Conservation (phyloP, 1,140 invertebrate genomes). For the Bilobella aurantiaca region DNA sequence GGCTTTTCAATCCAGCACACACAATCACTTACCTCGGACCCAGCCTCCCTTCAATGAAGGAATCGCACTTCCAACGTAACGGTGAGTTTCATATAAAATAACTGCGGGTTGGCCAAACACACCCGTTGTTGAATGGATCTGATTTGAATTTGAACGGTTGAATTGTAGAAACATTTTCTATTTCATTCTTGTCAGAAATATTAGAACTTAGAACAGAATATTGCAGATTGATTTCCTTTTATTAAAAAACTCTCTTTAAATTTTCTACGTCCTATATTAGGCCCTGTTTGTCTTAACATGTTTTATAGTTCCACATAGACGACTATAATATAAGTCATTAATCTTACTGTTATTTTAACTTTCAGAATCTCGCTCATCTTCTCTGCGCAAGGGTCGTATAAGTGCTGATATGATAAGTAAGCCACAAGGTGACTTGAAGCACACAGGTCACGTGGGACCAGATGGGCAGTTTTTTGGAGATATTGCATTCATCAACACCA, state of each 20-base stretch:
- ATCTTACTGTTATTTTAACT: conserved; percentile 11
- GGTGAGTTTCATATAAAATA: conserved; percentile 43
- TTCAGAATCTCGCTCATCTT: conserved; percentile 26
- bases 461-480: conserved; percentile 96
- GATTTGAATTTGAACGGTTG: too few species aligned
- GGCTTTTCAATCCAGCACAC: conserved; percentile 78
- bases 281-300: too few species aligned
- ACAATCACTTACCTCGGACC: conserved; percentile 74
- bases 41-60: conserved; percentile 54
- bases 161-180: too few species aligned
- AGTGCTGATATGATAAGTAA: conserved; percentile 45
- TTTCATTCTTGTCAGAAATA: too few species aligned
- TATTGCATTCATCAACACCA: conserved; percentile 67
- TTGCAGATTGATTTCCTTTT: too few species aligned
- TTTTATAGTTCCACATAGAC: too few species aligned
- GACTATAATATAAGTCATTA: too few species aligned
- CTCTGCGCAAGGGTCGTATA: conserved; percentile 46
- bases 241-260: too few species aligned
- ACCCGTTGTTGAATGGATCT: too few species aligned
- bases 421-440: conserved; percentile 91
- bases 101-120: too few species aligned
- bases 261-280: too few species aligned
- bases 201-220: too few species aligned
- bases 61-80: conserved; percentile 49
- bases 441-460: conserved; percentile 91